A percentile compares a stretch with the other conserved stretches of the same genome.
Evolutionary conservation across 2,888 invertebrate genomes (phyloP).

Genomic region (Lithophane semibrunnea): DNA sequence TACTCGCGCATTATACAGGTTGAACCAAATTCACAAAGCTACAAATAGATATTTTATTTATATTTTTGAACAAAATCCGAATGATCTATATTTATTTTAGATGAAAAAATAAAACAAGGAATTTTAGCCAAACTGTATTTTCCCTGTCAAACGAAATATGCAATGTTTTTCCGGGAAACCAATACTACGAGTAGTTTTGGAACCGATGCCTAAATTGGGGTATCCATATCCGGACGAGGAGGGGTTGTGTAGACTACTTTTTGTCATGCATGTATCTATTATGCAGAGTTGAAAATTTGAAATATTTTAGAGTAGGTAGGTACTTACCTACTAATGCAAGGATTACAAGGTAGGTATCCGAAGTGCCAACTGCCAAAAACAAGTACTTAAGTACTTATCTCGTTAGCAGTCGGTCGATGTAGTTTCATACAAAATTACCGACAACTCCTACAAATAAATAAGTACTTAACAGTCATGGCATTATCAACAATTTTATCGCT

Average conservation of each 20-base stretch:
- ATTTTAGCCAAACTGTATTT: constrained; percentile 26
- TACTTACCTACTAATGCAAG: not conserved
- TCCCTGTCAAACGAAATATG: constrained; percentile 42
- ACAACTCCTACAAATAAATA: constrained; percentile 24
- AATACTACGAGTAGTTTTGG: constrained; percentile 35
- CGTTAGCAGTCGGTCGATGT: not conserved
- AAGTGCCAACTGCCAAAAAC: not conserved
- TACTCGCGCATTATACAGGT: not conserved
- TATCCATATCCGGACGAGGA: constrained; percentile 5
- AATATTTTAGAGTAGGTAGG: not conserved
- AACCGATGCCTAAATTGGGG: constrained; percentile 13
- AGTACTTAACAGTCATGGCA: constrained; percentile 23
- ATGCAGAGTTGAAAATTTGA: not conserved
- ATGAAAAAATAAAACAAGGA: constrained; percentile 34
- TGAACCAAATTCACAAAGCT: constrained; percentile 25
- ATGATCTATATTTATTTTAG: constrained; percentile 27
- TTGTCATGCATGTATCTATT: not conserved
- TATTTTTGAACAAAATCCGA: constrained; percentile 16
- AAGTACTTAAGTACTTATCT: not conserved
- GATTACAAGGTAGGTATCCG: not conserved
- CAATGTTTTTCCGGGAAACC: constrained; percentile 40
- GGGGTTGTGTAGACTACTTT: constrained; percentile 1
- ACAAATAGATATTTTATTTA: constrained; percentile 1
- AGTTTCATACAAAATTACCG: constrained; percentile 6
- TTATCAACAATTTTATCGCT: constrained; percentile 56